Base-by-base conservation (phyloP, 2,113 vertebrate genomes). In the Bambusicola thoracicus region DNA sequence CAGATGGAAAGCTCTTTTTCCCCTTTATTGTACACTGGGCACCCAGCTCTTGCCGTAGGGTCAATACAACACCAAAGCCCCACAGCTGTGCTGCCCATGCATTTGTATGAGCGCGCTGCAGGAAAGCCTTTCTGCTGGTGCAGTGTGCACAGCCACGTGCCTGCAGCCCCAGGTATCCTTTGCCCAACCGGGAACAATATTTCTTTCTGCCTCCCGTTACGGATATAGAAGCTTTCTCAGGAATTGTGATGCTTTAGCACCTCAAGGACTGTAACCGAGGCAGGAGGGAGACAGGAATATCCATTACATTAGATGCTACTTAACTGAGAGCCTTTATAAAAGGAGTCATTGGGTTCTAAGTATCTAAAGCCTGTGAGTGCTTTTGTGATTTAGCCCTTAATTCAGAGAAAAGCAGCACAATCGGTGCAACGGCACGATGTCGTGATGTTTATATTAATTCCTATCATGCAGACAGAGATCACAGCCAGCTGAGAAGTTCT, bases 111-210 rank as follows among this genome's bases (percentile, higher is more conserved):
- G 29, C 3, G 6, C 5, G 5, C 22, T 40, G 19, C 43, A 81
- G 53, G 67, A 34, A 56, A 15, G 14, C 18, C 27, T 63, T 83
- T 6, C 44, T 75, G 75, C 44, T 63, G 70, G 34, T 65, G 51
- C 29, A 9, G 8, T 1, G 1, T 10, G 11, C 9, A 11, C 76
- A 90, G 66, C n/a, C 58, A 43, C 0, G 0, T 53, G 18, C 48
- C 40, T 66, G 9, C 25, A 74, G 44, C 32, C 77, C 49, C 48
- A n/a, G 49, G 4, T 43, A 5, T 11, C 1, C 53, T 81, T 61
- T 65, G 49, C 30, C 67, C 29, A 30, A 7, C 13, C 32, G 20
- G 27, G 40, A 77, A 18, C 9, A 68, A 3, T 30, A 72, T 61
- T 85, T 78, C 56, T 55, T 69, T 70, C 70, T 17, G 32, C 20